These are phyloP conservation scores for Butorides virescens DNA, from an alignment of 2,113 vertebrate species.

Conservation along the genomic window DNA sequence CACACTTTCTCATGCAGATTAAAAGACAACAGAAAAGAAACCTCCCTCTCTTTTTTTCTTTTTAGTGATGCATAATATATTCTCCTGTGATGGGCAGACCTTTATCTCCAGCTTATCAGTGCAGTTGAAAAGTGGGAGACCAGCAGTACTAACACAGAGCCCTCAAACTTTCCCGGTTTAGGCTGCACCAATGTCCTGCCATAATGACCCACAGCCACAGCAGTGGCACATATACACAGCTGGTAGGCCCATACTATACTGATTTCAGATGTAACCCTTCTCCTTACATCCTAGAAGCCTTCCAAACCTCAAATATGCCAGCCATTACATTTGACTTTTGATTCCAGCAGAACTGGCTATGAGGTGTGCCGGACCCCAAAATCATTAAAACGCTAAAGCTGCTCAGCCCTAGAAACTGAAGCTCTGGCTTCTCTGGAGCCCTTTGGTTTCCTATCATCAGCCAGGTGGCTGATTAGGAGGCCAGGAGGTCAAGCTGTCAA, in stretches of 20 bases:
- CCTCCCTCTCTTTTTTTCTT: neutral
- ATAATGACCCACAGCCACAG: neutral
- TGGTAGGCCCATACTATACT: neutral
- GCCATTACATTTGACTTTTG: neutral
- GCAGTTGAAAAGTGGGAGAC: neutral
- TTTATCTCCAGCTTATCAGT: neutral
- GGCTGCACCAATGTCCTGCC: neutral
- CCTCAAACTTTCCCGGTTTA: neutral
- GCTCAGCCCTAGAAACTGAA: neutral
- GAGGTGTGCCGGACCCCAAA: neutral
- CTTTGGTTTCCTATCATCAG: neutral
- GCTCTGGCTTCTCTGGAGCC: neutral
- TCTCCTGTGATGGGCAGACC: neutral
- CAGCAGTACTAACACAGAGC: neutral
- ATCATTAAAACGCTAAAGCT: neutral
- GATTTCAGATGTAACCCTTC: neutral
- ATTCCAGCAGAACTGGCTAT: neutral
- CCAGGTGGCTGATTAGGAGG: neutral
- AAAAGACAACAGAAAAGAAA: neutral
- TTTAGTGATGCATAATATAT: rapidly evolving
- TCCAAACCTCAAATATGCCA: neutral
- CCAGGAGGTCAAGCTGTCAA: neutral
- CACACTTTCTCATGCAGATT: neutral
- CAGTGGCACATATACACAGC: neutral
- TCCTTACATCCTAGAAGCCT: neutral